phyloP scores from a whole-genome alignment of 2,888 invertebrate genomes.

The Apantesis nais region DNA sequence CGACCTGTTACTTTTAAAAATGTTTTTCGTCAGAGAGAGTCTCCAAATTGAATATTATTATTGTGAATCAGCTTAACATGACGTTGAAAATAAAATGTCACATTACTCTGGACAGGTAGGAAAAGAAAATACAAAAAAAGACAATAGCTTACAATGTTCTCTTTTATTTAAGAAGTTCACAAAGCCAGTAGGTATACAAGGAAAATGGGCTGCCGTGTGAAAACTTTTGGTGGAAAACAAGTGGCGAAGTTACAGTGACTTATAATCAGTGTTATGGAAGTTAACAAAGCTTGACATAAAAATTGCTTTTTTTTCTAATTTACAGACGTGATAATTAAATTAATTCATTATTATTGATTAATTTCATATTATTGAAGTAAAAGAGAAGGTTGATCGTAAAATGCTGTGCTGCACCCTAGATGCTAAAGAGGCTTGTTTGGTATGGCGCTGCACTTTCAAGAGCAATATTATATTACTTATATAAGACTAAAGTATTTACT shows the following conservation, averaged over 20 bases:
- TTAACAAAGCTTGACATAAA: not conserved
- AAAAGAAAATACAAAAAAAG: slow-evolving; percentile 46
- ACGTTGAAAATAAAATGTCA: slow-evolving; percentile 24
- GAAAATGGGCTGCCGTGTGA: slow-evolving; percentile 47
- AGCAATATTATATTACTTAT: not conserved
- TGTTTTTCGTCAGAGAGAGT: too few species aligned
- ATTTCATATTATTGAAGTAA: not conserved
- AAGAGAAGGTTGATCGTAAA: not conserved
- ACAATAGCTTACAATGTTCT: slow-evolving; percentile 47
- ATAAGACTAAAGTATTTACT: not conserved
- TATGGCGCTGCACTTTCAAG: not conserved
- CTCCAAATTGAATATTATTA: slow-evolving; percentile 18
- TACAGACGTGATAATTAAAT: not conserved
- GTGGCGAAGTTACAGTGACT: slow-evolving; percentile 45
- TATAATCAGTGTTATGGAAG: slow-evolving; percentile 38
- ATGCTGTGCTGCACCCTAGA: not conserved
- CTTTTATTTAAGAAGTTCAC: slow-evolving; percentile 40
- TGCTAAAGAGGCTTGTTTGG: not conserved
- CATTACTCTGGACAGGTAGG: slow-evolving; percentile 23
- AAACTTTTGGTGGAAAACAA: slow-evolving; percentile 57
- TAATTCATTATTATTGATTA: not conserved
- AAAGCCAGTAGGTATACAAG: slow-evolving; percentile 35
- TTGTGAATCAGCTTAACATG: slow-evolving; percentile 4
- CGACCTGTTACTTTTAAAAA: too few species aligned
- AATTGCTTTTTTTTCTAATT: not conserved